phyloP scores from a whole-genome alignment of 2,113 vertebrate genomes.

The Martes martes region DNA sequence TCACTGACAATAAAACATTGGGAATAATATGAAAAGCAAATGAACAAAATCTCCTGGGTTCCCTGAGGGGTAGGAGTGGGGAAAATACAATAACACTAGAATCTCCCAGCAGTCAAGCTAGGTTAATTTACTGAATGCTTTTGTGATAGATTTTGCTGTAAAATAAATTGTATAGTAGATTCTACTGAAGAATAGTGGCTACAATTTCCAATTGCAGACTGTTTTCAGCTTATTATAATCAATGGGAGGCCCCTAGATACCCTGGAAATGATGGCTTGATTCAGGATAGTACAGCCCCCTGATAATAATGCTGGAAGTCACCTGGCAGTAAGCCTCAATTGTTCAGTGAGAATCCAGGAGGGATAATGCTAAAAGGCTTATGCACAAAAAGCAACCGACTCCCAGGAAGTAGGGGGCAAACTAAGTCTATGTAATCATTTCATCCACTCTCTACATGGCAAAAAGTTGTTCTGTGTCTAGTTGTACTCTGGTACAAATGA shows the following conservation, averaged over 20 bases:
- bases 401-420: not conserved
- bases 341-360: not conserved
- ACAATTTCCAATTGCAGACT: not conserved
- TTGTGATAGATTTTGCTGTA: slow-evolving; percentile 41
- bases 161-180: slow-evolving; percentile 39
- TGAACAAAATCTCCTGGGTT: not conserved
- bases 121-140: slow-evolving; percentile 48
- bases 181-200: slow-evolving; percentile 5
- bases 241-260: not conserved
- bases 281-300: not conserved
- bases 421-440: not conserved
- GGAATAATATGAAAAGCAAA: not conserved
- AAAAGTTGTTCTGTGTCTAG: not conserved
- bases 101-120: not conserved
- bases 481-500: slow-evolving; percentile 34
- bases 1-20: not conserved
- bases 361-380: not conserved
- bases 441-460: not conserved
- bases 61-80: not conserved
- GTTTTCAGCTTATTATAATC: slow-evolving; percentile 35
- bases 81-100: not conserved
- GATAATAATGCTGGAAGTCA: not conserved
- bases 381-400: not conserved
- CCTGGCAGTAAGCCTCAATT: not conserved
- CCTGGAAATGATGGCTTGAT: slow-evolving; percentile 1